These are phyloP conservation scores for Drosophila subsilvestris DNA, from an alignment of 2,888 invertebrate genomes.

Conservation along the genomic window DNA sequence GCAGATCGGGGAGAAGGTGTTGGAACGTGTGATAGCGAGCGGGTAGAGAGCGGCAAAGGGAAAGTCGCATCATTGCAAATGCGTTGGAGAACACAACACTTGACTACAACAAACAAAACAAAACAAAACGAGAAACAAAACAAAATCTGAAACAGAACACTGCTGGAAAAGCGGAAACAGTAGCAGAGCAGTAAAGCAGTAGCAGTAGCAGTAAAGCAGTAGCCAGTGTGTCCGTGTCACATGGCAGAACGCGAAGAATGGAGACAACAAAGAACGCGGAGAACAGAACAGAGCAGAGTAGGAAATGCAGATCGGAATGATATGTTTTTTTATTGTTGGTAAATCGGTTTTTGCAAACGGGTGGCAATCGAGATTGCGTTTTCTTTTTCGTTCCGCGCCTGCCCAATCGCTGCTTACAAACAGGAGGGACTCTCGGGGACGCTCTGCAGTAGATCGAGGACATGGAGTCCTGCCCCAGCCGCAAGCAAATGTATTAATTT, in stretches of 20 bases:
- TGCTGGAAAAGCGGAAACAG: neutral
- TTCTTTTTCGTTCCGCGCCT: too few species aligned
- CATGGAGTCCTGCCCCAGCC: too few species aligned
- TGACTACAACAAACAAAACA: constrained; percentile 36
- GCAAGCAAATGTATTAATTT: too few species aligned
- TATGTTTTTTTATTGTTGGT: neutral
- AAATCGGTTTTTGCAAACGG: too few species aligned
- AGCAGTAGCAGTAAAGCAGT: too few species aligned
- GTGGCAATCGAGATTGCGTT: too few species aligned
- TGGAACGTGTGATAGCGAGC: neutral
- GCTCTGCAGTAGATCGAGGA: too few species aligned
- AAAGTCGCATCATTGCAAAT: constrained; percentile 45
- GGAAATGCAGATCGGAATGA: too few species aligned
- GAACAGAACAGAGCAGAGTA: neutral
- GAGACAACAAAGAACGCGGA: neutral
- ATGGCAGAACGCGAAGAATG: neutral
- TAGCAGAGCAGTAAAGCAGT: neutral
- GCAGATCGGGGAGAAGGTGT: neutral
- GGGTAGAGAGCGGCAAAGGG: neutral
- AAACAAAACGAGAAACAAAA: neutral
- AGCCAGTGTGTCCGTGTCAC: neutral
- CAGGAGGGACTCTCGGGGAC: too few species aligned
- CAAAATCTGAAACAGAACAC: neutral
- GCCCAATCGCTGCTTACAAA: too few species aligned
- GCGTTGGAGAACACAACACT: constrained; percentile 80